Evolutionary conservation across 2,797 vertebrate species (phyloP), one percentile per base, ranked within the genome.

Genomic region (Pachyuromys duprasi): DNA sequence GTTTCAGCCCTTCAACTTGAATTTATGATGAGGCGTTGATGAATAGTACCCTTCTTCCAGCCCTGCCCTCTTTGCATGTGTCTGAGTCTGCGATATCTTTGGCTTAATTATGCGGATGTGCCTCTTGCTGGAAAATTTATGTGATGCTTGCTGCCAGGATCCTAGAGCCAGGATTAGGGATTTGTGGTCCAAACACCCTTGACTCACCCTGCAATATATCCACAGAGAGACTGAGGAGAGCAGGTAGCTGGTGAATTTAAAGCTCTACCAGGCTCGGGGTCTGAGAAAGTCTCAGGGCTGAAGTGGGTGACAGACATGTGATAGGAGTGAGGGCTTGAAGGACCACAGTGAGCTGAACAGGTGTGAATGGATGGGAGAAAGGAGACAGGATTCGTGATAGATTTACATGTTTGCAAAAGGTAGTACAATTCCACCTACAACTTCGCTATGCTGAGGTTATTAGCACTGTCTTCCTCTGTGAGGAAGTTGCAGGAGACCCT

Each of bases 1-100:
- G 78, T 92, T 93, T 86, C 96, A 82, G 26, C 78, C 91, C 86
- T 94, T 90, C 91, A n/a, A 81, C 86, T 96, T 95, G 95, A 97
- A 97, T 97, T 94, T 94, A 96, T 96, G 95, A 98, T 98, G 96
- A 97, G 89, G 63, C 69, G 82, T 93, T 97, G 97, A 97, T 97
- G 92, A 96, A 97, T 86, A 45, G 69, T 26, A 39, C 90, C 92
- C 96, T 89, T 93, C 94, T 83, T 67, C 28, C 81, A 76, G 78
- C 88, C 93, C 88, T 55, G 63, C 82, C 93, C 91, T 89, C 93
- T 84, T 86, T 39, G 89, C 81, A 3, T 92, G 86, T 69, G 69
- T 89, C 94, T 93, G 84, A 55, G 69, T 80, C 92, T 92, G 90
- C 13, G 6, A 72, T 91, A 96, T 93, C 93, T 90, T 94, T 80